Evolutionary conservation across 2,888 invertebrate species (phyloP).

Genomic region (Caenorhabditis imperialis): DNA sequence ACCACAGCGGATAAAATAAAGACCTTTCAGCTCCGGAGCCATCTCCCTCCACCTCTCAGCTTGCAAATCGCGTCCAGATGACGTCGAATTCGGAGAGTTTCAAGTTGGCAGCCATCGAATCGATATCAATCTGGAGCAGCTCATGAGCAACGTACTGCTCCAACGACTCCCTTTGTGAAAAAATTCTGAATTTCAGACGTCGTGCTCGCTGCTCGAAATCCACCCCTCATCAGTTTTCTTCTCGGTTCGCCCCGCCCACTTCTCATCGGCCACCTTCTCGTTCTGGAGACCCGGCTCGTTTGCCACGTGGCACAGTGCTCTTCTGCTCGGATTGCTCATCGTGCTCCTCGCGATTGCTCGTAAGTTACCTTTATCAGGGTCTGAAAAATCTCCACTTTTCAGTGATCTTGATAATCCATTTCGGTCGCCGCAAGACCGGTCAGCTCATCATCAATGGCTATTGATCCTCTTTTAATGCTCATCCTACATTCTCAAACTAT

Average conservation of each 20-base stretch:
- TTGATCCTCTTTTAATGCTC: too few relatives aligned
- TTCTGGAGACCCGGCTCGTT: constrained; percentile 31
- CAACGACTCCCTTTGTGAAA: too few relatives aligned
- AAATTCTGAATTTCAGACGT: constrained; percentile 26
- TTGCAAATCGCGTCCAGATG: constrained; percentile 11
- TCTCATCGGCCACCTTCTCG: constrained; percentile 1
- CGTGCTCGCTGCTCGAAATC: constrained; percentile 32
- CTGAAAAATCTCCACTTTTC: constrained; percentile 5
- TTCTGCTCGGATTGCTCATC: constrained; percentile 19
- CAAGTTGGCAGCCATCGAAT: constrained; percentile 14
- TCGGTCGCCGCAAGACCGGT: constrained; percentile 35
- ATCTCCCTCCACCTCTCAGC: constrained; percentile 9
- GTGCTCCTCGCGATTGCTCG: constrained; percentile 17
- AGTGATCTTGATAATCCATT: constrained; percentile 36
- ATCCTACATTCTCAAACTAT: too few relatives aligned
- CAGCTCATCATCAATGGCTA: constrained; percentile 27
- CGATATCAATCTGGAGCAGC: constrained; percentile 25
- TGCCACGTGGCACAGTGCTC: constrained; percentile 32
- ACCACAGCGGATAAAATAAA: too few relatives aligned
- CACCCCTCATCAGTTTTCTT: constrained; percentile 19
- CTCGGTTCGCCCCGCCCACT: constrained; percentile 1
- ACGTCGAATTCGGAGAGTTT: constrained; percentile 7
- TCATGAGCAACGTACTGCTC: too few relatives aligned
- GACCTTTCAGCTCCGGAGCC: constrained; percentile 24
- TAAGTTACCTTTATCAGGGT: background rate